Base-by-base conservation (phyloP, 2,888 invertebrate species). In the Psylliodes chrysocephalus region DNA sequence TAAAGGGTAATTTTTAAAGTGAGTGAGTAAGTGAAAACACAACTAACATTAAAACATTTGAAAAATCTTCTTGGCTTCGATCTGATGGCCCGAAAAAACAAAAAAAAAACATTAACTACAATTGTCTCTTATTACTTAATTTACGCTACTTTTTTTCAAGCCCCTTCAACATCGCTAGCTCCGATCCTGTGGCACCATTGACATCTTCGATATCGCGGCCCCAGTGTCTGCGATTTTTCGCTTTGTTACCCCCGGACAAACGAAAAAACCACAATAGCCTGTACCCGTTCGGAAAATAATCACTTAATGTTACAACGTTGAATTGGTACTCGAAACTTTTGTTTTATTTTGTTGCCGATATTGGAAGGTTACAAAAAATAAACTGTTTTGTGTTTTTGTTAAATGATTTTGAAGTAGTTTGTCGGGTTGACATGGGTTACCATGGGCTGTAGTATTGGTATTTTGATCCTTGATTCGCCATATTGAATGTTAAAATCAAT, bases 221-320 rank as follows among this genome's bases (percentile, higher is more conserved):
- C 72, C 71, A 76, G 71, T 71, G 65, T 62, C 62, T 25, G 70
- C 75, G 74, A 77, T 79, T 79, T 79, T 73, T 71, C 76, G 78
- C 78, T 78, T 80, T 80, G 79, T 80, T 80, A 71, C 80, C 79
- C 78, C 76, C 73, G 75, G 78, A 80, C 79, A 79, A 79, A 73
- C 66, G 53, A 70, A 65, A 72, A 70, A 70, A 69, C 73, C 75
- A 76, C 75, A 77, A 76, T 74, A 54, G 49, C 49, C 53, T 44
- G 18, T 51, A 28, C 52, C 56, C 46, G 49, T 51, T 52, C 19
- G 38, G 25, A 60, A 55, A 60, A 52, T 56, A 59, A 59, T 60
- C 53, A 51, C 63, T 69, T 64, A 73, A 73, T 77, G 76, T 76
- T 72, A 63, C 75, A 66, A 75, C 69, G 42, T 75, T 69, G 25